These are phyloP conservation scores for Sialia sialis DNA, from an alignment of 2,113 vertebrate species.

Conservation along the genomic window DNA sequence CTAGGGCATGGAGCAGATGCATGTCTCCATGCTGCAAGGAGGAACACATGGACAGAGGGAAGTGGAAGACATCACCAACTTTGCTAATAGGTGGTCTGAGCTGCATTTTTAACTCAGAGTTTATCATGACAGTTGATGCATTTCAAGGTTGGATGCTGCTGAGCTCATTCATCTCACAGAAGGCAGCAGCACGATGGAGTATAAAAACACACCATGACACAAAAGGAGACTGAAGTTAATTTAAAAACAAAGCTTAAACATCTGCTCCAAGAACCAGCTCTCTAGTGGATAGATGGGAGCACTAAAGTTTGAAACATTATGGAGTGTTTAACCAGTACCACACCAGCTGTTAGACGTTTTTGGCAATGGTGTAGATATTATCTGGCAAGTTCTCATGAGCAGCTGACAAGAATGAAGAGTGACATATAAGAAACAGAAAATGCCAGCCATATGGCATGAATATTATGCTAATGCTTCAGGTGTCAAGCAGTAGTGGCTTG, in stretches of 20 bases:
- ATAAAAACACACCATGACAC: not conserved
- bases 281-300: not conserved
- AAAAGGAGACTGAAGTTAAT: constrained; percentile 43
- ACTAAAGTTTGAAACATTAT: constrained; percentile 37
- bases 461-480: constrained; percentile 58
- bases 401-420: constrained; percentile 61
- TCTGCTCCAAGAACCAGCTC: constrained; percentile 33
- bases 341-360: constrained; percentile 58
- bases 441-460: constrained; percentile 61
- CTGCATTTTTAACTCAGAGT: not conserved
- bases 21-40: not conserved
- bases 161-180: not conserved
- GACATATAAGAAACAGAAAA: constrained; percentile 63
- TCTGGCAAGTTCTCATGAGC: constrained; percentile 44
- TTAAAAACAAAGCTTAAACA: constrained; percentile 51
- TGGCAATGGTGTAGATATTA: constrained; percentile 45
- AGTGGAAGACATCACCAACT: not conserved
- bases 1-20: not conserved
- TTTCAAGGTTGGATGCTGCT: not conserved
- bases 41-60: not conserved
- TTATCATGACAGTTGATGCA: not conserved
- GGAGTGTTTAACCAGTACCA: constrained; percentile 24
- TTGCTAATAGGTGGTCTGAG: not conserved
- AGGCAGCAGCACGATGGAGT: not conserved
- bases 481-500: constrained; percentile 21